Conservation (phyloP, 37 sponge, comb jelly and placozoan species). For the Spongilla lacustris region DNA sequence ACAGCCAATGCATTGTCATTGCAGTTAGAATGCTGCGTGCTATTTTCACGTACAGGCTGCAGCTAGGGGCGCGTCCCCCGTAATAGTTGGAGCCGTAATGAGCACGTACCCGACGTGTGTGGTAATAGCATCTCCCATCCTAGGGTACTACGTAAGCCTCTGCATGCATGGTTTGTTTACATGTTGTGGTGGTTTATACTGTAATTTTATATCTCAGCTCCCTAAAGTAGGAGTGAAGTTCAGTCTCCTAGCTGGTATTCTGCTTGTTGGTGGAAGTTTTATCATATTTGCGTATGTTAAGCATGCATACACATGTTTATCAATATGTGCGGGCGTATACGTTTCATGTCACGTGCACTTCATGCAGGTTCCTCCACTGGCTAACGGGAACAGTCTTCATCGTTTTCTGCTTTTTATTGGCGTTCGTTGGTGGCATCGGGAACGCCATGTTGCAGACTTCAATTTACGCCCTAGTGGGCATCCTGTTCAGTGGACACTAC, state of each 20-base stretch:
- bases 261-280: not conserved
- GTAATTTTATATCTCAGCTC: not conserved
- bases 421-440: not conserved
- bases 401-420: not conserved
- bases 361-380: not conserved
- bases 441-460: not conserved
- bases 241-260: not conserved
- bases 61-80: not conserved
- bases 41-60: not conserved
- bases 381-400: not conserved
- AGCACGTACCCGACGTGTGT: not conserved
- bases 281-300: not conserved
- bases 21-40: no score
- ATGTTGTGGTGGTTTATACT: not conserved
- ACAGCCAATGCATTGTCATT: no score
- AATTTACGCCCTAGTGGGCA: not conserved
- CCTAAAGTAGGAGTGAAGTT: not conserved
- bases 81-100: not conserved
- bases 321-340: not conserved
- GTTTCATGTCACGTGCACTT: no score
- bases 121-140: not conserved
- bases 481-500: not conserved
- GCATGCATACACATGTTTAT: no score
- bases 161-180: not conserved
- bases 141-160: not conserved